Evolutionary conservation across 2,888 invertebrate species (phyloP), one percentile per base, ranked within the genome.

Genomic region (Crematogaster levior): DNA sequence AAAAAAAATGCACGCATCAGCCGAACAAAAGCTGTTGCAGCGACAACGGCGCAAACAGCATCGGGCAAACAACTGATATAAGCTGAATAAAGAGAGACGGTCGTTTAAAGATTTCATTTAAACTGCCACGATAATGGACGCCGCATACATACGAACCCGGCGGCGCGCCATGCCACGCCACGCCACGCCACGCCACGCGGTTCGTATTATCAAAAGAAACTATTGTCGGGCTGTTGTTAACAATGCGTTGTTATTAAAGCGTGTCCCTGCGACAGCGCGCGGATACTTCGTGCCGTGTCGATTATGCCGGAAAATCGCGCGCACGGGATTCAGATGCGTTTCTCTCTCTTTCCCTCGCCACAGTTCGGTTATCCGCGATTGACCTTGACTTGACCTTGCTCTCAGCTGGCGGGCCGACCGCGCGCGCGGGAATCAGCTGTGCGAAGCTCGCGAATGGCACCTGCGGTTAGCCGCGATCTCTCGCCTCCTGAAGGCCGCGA

Each of bases 31-130:
- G 86, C 86, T 87, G 88, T 83, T 82, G 85, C 81, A 82, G 82
- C 82, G 75, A 86, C 84, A 83, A 84, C 82, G 85, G 77, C 88
- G 91, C 92, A 92, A 93, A 93, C 91, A 92, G 91, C 90, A 90
- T 87, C 90, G 90, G 90, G 89, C 91, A 93, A 93, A 93, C 92
- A 93, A 91, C 90, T 91, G 92, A 93, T 93, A 92, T 88, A 87
- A 61, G 90, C 90, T 84, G 89, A 92, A 91, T 92, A 91, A 92
- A 90, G 90, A 91, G 77, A 79, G 89, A 83, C 86, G 85, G 86
- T 84, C 88, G 89, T 89, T 91, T 89, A 90, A 90, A 92, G 92
- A 93, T 92, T 93, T 91, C 91, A 91, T 91, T n/a, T 92, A 90
- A 93, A 93, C 91, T 86, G 87, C 74, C 86, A 87, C 86, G 92